Base-by-base conservation (phyloP, 2,797 vertebrate species). In the Spheniscus humboldti region DNA sequence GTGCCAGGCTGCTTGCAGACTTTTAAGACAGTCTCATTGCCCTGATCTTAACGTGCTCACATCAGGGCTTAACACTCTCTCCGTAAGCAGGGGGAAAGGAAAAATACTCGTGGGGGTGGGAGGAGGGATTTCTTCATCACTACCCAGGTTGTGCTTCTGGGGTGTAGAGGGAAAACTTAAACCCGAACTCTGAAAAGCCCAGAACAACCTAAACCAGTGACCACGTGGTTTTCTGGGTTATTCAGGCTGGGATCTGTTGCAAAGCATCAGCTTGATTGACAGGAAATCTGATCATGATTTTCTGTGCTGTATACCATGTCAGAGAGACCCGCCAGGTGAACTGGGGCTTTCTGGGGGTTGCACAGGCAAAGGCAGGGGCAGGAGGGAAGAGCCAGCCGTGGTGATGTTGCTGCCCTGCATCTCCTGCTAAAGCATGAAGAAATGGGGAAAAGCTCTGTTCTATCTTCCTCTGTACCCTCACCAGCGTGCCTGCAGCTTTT, bases 401-500 rank as follows among this genome's bases (percentile, higher is more conserved):
- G 37, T 2, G 4, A 33, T 6, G 35, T 19, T 48, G 35, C 31
- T 79, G 52, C 73, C 67, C 10, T 47, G 9, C 0, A 0, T 45
- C 31, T 77, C 64, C 73, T 78, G 37, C 50, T 87, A 52, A 62
- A 79, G 39, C 52, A 31, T 3, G 27, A 55, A 88, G 45, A 88
- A 74, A 67, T 14, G 14, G 15, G 43, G 17, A 35, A 47, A 83
- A 63, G 4, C 50, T 64, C 45, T 25, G 6, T 69, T 72, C 18
- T 55, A 0, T 73, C 68, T 89, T 80, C 48, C 18, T 45, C 48
- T 53, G 25, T 24, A 24, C 27, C 20, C 39, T 81, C 60, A 60
- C 6, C 45, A 64, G 18, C 1, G 0, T 18, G 55, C 15, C 80
- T 43, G 62, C 27, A 56, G 76, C 62, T 93, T 75, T 90, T 9